Base-by-base conservation (phyloP, 2,888 invertebrate genomes). In the Gnatocerus cornutus region DNA sequence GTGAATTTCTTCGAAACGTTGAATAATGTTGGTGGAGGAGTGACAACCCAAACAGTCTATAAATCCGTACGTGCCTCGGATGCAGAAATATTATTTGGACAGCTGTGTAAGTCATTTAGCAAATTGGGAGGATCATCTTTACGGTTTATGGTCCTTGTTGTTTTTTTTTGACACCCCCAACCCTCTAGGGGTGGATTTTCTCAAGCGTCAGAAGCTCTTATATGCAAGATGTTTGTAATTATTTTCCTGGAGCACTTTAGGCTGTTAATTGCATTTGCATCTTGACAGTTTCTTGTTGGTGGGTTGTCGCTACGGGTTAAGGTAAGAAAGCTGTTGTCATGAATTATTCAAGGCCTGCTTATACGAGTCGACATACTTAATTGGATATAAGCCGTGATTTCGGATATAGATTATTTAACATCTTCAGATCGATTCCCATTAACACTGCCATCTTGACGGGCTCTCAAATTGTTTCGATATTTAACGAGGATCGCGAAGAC, bases 181-280 rank as follows among this genome's bases (percentile, higher is more conserved):
- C 12, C 37, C n/a, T n/a, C 30, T 10, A 27, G 52, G 33, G 55
- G 37, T 55, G 55, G 16, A 8, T 59, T 59, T 41, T 30, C 43
- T 16, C 50, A 50, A 30, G 53, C 43, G 63, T 63, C 63, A 63
- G 63, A 63, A 63, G 63, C 63, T 63, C 63, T 63, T 63, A 63
- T 63, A 53, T 63, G 63, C 52, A 59, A 52, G 79, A 80, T 82
- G 82, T 82, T 82, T 80, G 81, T 84, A 84, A 84, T 84, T 83
- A 85, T 85, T 84, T 84, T 84, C 83, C 81, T 61, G 76, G 81
- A 82, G 82, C 83, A 82, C 84, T 83, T 77, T 76, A 74, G 78
- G 81, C 80, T 81, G 84, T 85, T 85, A 84, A 85, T 85, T 84
- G 84, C 84, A 84, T 85, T 84, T 84, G 84, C 84, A 84, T 84